Evolutionary conservation across 2,797 vertebrate species (phyloP), one percentile per base, ranked within the genome.

Genomic region (Momotus momota): DNA sequence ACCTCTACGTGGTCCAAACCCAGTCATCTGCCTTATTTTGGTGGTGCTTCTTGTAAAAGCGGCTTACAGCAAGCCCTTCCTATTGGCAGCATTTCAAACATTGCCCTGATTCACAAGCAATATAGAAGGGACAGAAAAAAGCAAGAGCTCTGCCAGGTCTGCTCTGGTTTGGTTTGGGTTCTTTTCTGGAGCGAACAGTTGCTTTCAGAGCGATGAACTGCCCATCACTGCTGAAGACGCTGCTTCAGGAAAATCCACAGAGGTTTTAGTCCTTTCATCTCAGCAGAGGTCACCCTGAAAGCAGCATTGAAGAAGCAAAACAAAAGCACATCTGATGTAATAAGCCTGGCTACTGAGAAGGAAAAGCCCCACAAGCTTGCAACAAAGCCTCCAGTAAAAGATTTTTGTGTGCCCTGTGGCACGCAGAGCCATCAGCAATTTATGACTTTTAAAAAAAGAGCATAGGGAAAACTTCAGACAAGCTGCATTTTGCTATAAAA

Each of bases 211-310:
- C 38, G 1, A 82, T 38, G 38, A 84, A 84, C 29, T 81, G 54
- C 51, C 73, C 78, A 31, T 48, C 5, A 3, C 35, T 61, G 61
- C 40, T 51, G 48, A 94, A 75, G 46, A 79, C 48, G 15, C 61
- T 82, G 55, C 82, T 93, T 54, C 46, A 84, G 62, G 80, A 89
- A 94, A 91, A 93, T 49, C 1, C 72, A 89, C n/a, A 33, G 71
- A 40, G 22, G 40, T 58, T 97, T 94, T 75, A 86, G 90, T 77
- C 17, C 33, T 95, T 91, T 83, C 69, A 81, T 96, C 89, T 94
- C 58, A 90, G 85, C 65, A 86, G 87, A 96, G 77, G 89, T 96
- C 82, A 96, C 80, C 75, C 73, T 94, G 79, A 95, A 94, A 94
- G 73, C 29, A 62, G 40, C 41, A 51, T 0, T 79, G 77, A 86